Base-by-base conservation (phyloP, 2,797 vertebrate species). In the Anguilla marmorata region DNA sequence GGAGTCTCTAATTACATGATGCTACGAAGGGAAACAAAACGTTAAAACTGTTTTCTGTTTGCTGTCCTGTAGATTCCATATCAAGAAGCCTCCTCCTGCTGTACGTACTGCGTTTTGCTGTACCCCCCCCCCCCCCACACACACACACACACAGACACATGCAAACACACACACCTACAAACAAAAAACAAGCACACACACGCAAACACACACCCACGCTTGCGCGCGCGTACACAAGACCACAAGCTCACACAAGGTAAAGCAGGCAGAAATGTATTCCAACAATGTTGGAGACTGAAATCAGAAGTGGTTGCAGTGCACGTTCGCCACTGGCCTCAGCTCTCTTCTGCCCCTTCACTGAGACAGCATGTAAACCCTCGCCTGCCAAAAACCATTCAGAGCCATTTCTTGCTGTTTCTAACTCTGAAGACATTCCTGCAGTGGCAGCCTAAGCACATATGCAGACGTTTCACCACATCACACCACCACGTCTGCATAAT, bases 51-150 rank as follows among this genome's bases (percentile, higher is more conserved):
- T 83, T 3, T 80, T 83, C 37, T 66, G 27, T 69, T 37, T 41
- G 88, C 86, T 60, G 86, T 16, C 27, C 89, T 56, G 2, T 90
- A 96, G 95, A 90, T 0, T 79, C 7, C 87, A 91, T 27, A 37
- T 21, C 0, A 94, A 72, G 86, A 91, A 41, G 88, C 86, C 87
- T 27, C 85, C 89, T 72, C 6, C 88, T 0, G 11, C 87, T 85
- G 96, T 96, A 92, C 94, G 96, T 94, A 89, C 56, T 52, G 19
- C 45, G n/a, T 52, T 16, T 12, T 41, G 41, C 41, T 41, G 41
- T 8, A 2, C 9, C 4, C 33, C 8, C 12, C 27, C 33, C 11
- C 30, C 1, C 66, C 0, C 66, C 3, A 74, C 30, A 74, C 69
- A 37, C 27, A 69, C 7, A 69, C 66, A 69, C 66, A 3, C 6